Evolutionary conservation across 1,140 invertebrate species (phyloP).

Genomic region (Proctacanthus coquilletti): DNA sequence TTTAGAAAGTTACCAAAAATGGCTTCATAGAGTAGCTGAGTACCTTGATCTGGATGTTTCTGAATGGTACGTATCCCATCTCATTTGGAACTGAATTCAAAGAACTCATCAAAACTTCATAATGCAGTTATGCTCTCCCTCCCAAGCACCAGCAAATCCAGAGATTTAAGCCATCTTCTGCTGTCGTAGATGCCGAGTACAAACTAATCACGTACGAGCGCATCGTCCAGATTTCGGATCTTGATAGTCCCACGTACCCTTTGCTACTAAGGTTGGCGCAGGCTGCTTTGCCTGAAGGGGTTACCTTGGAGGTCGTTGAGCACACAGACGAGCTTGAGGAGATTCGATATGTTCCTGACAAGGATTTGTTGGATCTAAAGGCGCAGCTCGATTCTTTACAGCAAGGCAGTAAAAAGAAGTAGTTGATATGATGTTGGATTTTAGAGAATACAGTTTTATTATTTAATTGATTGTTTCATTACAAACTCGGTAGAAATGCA

Average conservation of each 20-base stretch:
- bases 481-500: no score
- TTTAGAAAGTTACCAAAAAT: constrained; percentile 63
- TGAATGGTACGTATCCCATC: constrained; percentile 40
- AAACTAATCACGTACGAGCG: constrained; percentile 59
- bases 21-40: constrained; percentile 54
- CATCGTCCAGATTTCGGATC: constrained; percentile 50
- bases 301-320: constrained; percentile 45
- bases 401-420: no score
- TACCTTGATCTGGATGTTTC: constrained; percentile 59
- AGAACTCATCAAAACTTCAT: no score
- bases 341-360: constrained; percentile 62
- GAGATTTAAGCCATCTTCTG: constrained; percentile 49
- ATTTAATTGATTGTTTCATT: no score
- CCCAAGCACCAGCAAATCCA: constrained; percentile 48
- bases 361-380: constrained; percentile 56
- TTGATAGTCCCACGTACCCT: constrained; percentile 37
- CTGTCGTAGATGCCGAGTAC: constrained; percentile 51
- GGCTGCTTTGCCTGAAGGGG: constrained; percentile 55
- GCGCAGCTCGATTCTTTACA: constrained; percentile 45
- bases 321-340: constrained; percentile 42
- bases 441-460: no score
- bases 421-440: no score
- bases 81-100: no score
- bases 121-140: constrained; percentile 62
- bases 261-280: constrained; percentile 55